Conservation (phyloP, 2,888 invertebrate genomes). For the Synergus gifuensis region DNA sequence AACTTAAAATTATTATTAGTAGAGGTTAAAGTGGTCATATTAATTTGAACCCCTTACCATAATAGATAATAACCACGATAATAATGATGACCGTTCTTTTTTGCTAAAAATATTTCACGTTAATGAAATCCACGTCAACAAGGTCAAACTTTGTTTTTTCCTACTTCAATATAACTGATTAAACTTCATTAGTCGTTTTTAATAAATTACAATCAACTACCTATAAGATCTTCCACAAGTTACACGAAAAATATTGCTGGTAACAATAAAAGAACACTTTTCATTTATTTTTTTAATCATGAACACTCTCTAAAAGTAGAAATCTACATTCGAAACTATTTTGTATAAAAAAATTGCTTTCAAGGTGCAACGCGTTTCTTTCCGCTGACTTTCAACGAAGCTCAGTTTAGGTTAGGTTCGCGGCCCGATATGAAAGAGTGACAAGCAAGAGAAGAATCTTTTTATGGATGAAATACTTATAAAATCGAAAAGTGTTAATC, state of each 20-base stretch:
- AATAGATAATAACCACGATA: not conserved
- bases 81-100: not conserved
- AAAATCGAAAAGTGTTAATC: not conserved
- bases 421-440: constrained; percentile 30
- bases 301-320: constrained; percentile 10
- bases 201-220: too few species aligned
- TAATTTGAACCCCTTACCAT: not conserved
- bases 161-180: not conserved
- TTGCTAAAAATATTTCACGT: not conserved
- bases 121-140: constrained; percentile 23
- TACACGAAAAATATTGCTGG: not conserved
- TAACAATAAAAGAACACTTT: not conserved
- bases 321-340: constrained; percentile 1
- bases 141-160: constrained; percentile 39
- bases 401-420: constrained; percentile 37
- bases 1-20: not conserved
- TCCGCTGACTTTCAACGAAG: constrained; percentile 23
- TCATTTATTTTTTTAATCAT: not conserved
- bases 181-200: not conserved
- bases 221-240: not conserved
- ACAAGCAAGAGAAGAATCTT: not conserved
- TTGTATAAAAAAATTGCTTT: constrained; percentile 14
- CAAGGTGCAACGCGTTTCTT: not conserved
- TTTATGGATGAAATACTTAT: not conserved
- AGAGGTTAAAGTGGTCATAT: not conserved